These are phyloP conservation scores for Leptocoma aspasia DNA, from an alignment of 2,113 vertebrate genomes.

Conservation along the genomic window DNA sequence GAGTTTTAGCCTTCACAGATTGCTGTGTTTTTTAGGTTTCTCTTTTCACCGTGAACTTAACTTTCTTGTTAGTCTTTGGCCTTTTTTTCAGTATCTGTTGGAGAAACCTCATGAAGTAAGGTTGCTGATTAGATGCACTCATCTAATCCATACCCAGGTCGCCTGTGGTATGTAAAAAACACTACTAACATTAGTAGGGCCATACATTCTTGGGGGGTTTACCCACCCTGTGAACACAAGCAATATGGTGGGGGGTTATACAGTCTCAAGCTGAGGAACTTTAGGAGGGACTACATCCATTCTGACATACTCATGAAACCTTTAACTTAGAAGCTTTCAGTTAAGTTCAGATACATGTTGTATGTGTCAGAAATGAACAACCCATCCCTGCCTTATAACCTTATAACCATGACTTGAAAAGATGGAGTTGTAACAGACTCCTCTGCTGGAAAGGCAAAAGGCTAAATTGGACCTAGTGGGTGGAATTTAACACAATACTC, in stretches of 20 bases:
- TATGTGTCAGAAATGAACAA: neutral
- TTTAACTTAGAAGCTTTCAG: neutral
- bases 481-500: neutral
- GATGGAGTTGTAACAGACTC: neutral
- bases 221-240: neutral
- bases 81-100: neutral
- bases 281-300: neutral
- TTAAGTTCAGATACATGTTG: neutral
- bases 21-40: neutral
- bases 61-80: neutral
- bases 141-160: neutral
- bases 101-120: neutral
- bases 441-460: neutral
- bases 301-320: neutral
- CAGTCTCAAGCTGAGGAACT: neutral
- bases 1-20: neutral
- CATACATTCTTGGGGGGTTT: neutral
- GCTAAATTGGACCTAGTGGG: neutral
- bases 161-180: neutral
- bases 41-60: neutral
- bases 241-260: neutral
- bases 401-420: neutral
- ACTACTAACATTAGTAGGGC: neutral
- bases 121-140: neutral
- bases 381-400: neutral